Percentiles rank a stretch among this genome's conserved stretches.
Evolutionary conservation across 2,797 vertebrate genomes (phyloP).

Genomic region (Spinus olivaceus): DNA sequence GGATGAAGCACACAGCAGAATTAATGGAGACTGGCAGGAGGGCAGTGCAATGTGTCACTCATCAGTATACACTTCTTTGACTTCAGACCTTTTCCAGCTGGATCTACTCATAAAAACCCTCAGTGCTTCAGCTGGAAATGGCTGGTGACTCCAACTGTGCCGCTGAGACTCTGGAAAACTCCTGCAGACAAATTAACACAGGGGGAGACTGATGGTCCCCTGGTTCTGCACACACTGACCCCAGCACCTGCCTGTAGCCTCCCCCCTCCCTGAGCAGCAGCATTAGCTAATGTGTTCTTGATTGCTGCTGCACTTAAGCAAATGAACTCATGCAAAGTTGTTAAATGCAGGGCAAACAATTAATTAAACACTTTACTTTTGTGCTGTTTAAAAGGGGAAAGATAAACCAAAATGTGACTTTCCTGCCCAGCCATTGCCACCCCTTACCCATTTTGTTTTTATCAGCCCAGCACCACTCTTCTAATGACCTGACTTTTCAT

Average conservation of each 20-base stretch:
- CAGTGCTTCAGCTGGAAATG: conserved; percentile 12
- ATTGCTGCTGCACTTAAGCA: conserved; percentile 34
- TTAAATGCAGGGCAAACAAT: conserved; percentile 56
- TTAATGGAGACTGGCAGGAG: not conserved
- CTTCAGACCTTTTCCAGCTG: conserved; percentile 37
- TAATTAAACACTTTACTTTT: conserved; percentile 50
- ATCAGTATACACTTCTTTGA: not conserved
- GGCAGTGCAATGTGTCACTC: not conserved
- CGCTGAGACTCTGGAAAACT: not conserved
- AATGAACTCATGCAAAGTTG: conserved; percentile 35
- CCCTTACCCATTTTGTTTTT: not conserved
- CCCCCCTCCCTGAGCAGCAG: not conserved
- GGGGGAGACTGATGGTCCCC: not conserved
- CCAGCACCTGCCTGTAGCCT: not conserved
- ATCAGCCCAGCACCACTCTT: not conserved
- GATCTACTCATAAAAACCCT: not conserved
- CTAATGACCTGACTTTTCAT: conserved; percentile 40
- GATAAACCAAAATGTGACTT: not conserved
- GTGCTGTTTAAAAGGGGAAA: not conserved
- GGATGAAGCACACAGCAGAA: not conserved
- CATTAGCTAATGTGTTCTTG: conserved; percentile 38
- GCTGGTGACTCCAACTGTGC: not conserved
- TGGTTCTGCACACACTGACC: not conserved
- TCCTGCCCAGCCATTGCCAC: not conserved
- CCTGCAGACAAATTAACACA: conserved; percentile 31